Conservation (phyloP, 1,140 invertebrate species). For the Platorchestia sp. region DNA sequence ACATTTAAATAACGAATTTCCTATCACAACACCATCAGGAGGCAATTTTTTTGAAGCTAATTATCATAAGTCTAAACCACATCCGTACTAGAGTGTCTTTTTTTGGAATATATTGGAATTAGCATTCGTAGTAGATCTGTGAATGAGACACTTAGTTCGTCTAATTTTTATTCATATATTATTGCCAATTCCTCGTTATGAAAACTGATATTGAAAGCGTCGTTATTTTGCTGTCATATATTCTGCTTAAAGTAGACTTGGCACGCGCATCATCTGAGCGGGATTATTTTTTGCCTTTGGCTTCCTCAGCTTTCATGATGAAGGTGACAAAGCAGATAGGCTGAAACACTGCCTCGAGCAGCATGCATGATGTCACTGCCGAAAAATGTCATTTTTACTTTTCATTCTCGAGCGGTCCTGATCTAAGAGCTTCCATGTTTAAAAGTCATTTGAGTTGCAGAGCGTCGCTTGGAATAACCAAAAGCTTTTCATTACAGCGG, state of each 20-base stretch:
- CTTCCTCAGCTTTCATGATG: neutral
- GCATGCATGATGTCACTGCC: neutral
- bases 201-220: neutral
- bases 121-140: neutral
- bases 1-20: no score
- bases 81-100: neutral
- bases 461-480: neutral
- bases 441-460: neutral
- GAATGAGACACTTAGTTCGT: neutral
- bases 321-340: neutral
- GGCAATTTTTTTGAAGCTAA: no score
- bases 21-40: no score
- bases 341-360: neutral
- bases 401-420: neutral
- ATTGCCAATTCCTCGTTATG: neutral
- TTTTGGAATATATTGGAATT: neutral
- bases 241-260: neutral
- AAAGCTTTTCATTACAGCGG: slow-evolving; percentile 50
- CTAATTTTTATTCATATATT: neutral
- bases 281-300: neutral
- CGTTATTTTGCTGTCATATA: neutral
- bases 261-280: neutral
- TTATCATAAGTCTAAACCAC: no score
- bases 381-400: neutral
- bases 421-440: neutral